These are phyloP conservation scores for Odontomachus brunneus DNA, from an alignment of 1,140 invertebrate species.

Conservation along the genomic window DNA sequence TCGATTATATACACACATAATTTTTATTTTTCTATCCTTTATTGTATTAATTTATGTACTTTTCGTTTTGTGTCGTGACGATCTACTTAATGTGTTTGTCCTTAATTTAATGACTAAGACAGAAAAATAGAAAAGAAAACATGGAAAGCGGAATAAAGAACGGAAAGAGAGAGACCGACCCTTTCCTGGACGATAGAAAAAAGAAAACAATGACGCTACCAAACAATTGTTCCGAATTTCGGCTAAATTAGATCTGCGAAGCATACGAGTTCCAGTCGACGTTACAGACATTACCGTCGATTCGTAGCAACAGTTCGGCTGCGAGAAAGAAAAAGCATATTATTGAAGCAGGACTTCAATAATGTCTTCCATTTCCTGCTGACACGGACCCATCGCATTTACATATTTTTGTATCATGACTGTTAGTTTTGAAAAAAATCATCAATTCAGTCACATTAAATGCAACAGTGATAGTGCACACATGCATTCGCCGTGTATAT, in stretches of 20 bases:
- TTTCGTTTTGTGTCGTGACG: constrained; percentile 29
- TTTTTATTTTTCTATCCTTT: constrained; percentile 77
- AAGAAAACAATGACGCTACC: constrained; percentile 34
- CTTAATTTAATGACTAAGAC: background rate
- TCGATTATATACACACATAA: constrained; percentile 73
- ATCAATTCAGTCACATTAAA: too few relatives aligned
- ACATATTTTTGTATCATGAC: too few relatives aligned
- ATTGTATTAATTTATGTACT: constrained; percentile 62
- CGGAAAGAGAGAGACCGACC: background rate
- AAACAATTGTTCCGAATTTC: constrained; percentile 46
- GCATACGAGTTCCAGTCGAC: constrained; percentile 10
- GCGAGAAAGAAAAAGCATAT: background rate
- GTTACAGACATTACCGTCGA: too few relatives aligned
- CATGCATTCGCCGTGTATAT: too few relatives aligned
- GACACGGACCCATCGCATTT: too few relatives aligned
- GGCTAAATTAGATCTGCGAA: constrained; percentile 18
- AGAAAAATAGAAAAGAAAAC: background rate
- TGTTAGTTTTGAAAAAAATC: too few relatives aligned
- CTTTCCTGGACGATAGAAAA: constrained; percentile 14
- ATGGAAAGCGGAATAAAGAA: background rate
- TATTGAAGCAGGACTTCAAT: too few relatives aligned
- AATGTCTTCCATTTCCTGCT: too few relatives aligned
- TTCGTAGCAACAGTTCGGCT: background rate
- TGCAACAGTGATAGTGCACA: too few relatives aligned
- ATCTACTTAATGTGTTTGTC: constrained; percentile 2